Evolutionary conservation across 2,113 vertebrate genomes (phyloP), one percentile per base, ranked within the genome.

Genomic region (Caranx melampygus): DNA sequence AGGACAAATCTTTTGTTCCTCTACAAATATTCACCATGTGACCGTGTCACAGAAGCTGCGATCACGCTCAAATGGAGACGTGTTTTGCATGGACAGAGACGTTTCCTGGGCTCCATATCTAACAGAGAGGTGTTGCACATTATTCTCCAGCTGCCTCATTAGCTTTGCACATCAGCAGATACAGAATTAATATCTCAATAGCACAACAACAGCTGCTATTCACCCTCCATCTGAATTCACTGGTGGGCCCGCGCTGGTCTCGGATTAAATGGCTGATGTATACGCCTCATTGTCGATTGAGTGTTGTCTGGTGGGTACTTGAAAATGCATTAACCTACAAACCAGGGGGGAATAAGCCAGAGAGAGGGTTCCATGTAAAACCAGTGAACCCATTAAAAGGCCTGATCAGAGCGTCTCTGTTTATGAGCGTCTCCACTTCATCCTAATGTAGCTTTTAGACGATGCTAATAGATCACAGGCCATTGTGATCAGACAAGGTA

Each of bases 381-480:
- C 93, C 94, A 94, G 94, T 91, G 95, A 95, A 94, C 92, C 95
- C 94, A 92, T 94, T 96, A 91, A 82, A 95, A 95, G 92, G 94
- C 91, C 87, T 91, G 89, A 94, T 94, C 92, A 90, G 93, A 93
- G 51, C 14, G 80, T 37, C 80, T 62, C 75, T 85, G 93, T 95
- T 95, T 94, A 95, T 95, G 92, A 93, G 87, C 94, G 93, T 94
- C 93, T 85, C 90, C 96, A 94, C 94, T 93, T 96, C 95, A 96
- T 96, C 95, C 96, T 95, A 96, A 96, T 95, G 96, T 95, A 95
- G 97, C 96, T 97, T 97, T 98, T 97, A 98, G 96, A 97, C 96
- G 96, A 96, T 96, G 96, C 96, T 96, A 97, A 98, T 97, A 97
- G 96, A 97, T 98, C 96, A 97, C 96, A 95, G 96, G 95, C 95